Base-by-base conservation (phyloP, 1,140 invertebrate genomes). In the Drosophila ohnishii region DNA sequence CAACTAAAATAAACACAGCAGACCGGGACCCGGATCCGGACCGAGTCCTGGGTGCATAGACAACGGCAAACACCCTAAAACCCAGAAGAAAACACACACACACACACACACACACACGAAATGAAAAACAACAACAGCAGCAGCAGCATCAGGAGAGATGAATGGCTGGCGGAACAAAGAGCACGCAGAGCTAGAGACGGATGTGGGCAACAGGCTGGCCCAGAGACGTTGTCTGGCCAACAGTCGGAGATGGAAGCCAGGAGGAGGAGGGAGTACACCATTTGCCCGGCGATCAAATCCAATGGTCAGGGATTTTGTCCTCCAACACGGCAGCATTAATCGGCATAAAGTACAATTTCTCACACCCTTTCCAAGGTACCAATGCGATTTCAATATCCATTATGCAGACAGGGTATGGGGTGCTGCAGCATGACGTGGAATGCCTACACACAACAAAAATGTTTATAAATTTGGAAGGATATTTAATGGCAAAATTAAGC, bases 31-130 rank as follows among this genome's bases (percentile, higher is more conserved):
- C 63, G 37, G 40, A 45, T 28, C 34, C 25, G 32, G 51, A 50
- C 57, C 42, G 11, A 5, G 14, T 35, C 19, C 30, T 37, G 47
- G 47, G 45, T 53, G 50, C 67, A 78, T 44, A 73, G 63, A 73
- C 72, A 76, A 75, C 35, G 56, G 66, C 80, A 77, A 74, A 77
- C 73, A 84, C 66, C 67, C 72, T 74, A 77, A 72, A 70, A 42
- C 56, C 64, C 57, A 50, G 39, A 78, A 61, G 53, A 80, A 62
- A 66, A 61, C 48, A 76, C 37, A 75, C 37, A 45, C 8, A n/a
- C n/a, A n/a, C n/a, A n/a, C n/a, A 61, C 48, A 76, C 37, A 75
- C 37, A 56, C n/a, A 42, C 6, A 63, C 22, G 22, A 16, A 32
- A 35, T 13, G 44, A 55, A 73, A 35, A 47, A 50, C 35, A 60